Evolutionary conservation across 2,888 invertebrate species (phyloP).

Genomic region (Dolomedes plantarius): DNA sequence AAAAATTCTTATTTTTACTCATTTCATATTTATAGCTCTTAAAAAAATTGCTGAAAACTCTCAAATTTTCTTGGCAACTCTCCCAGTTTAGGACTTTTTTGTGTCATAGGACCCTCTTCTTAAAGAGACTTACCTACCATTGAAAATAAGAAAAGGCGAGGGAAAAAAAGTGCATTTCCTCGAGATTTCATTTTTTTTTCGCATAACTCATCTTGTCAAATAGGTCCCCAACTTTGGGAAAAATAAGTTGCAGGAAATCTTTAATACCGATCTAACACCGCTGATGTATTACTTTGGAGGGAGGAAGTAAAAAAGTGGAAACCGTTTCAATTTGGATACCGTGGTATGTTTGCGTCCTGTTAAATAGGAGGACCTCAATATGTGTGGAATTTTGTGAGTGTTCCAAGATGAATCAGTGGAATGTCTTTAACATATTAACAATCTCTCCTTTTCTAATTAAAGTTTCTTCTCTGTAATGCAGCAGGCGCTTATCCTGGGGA

Average conservation of each 20-base stretch:
- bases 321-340: too few relatives aligned
- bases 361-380: too few relatives aligned
- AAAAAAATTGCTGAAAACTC: slow-evolving; percentile 2
- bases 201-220: slow-evolving; percentile 1
- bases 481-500: too few relatives aligned
- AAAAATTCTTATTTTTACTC: neutral
- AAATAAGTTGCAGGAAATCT: neutral
- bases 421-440: too few relatives aligned
- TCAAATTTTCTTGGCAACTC: neutral
- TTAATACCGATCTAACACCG: neutral
- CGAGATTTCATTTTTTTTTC: neutral
- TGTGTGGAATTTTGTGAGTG: too few relatives aligned
- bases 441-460: too few relatives aligned
- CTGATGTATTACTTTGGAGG: neutral
- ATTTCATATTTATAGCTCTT: slow-evolving; percentile 3
- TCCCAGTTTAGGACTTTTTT: neutral
- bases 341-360: too few relatives aligned
- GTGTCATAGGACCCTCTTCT: neutral
- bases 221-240: neutral
- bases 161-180: neutral
- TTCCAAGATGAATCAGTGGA: too few relatives aligned
- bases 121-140: neutral
- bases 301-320: too few relatives aligned
- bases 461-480: too few relatives aligned
- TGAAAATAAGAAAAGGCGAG: neutral